Evolutionary conservation across 92 coral and sea anemone species (phyloP), one percentile per base, ranked within the genome.

Genomic region (Virgularia gustaviana): DNA sequence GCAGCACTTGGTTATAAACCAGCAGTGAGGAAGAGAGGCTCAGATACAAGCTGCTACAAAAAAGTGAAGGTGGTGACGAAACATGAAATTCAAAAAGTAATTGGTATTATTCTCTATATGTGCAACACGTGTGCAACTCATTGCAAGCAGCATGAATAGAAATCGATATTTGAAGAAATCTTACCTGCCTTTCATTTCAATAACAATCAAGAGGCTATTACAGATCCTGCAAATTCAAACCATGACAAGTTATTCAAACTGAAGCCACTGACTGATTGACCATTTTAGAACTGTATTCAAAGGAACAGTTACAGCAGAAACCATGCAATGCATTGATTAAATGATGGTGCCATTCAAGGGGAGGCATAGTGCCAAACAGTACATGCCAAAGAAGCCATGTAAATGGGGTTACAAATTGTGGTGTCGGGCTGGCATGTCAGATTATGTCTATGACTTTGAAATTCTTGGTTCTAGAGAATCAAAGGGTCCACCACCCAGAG

Each of bases 281-380:
- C 57, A 65, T 42, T 49, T 65, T 18, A 39, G 54, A 38, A 38
- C 10, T 42, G 12, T 19, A 18, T 65, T 65, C 33, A 42, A 38
- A 65, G 54, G 34, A n/a, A 9, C 32, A 10, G 73, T 49, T 33
- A 42, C 49, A 19, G 16, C 54, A 65, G 58, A 65, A 28, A 49
- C 54, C 28, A 38, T 42, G 28, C 49, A 38, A 37, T 22, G 25
- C 16, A 65, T 65, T 36, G 73, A 65, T 42, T 30, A 65, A 49
- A 42, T 38, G 73, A 65, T 65, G 54, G 33, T 65, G 16, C 73
- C 73, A 38, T 65, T 65, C 73, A 65, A 65, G 34, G 73, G 73
- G 8, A 23, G 58, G 11, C 73, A 65, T 65, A 27, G 73, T n/a
- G 49, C 34, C 0, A 65, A 65, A 41, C 54, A 38, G 29, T 65